Evolutionary conservation across 2,797 vertebrate species (phyloP).

Genomic region (Perdix hodgsoniae): DNA sequence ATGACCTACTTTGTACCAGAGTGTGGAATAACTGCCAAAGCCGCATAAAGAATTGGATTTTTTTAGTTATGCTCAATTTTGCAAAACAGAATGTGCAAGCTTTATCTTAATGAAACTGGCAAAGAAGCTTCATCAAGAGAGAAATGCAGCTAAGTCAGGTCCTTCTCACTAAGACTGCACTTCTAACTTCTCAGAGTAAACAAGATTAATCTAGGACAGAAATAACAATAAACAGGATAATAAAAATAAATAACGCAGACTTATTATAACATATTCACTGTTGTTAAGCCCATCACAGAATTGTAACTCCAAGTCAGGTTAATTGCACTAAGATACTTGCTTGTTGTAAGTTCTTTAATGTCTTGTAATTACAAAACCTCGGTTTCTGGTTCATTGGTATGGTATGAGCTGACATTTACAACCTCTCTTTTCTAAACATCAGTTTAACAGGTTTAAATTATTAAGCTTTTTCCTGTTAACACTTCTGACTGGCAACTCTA

Average conservation of each 20-base stretch:
- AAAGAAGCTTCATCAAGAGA: not conserved
- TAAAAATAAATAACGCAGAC: not conserved
- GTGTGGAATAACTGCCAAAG: constrained; percentile 51
- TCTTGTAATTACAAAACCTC: not conserved
- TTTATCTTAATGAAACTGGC: constrained; percentile 49
- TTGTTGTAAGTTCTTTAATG: not conserved
- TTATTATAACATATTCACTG: not conserved
- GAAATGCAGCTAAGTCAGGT: not conserved
- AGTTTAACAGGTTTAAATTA: constrained; percentile 4
- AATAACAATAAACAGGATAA: not conserved
- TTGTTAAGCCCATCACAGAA: not conserved
- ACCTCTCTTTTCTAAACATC: not conserved
- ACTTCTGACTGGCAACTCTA: not conserved
- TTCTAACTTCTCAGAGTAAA: not conserved
- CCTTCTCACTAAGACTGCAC: not conserved
- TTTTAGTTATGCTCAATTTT: constrained; percentile 44
- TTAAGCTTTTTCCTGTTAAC: constrained; percentile 10
- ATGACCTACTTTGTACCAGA: constrained; percentile 25
- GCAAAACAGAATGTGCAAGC: constrained; percentile 2
- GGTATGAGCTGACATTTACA: not conserved
- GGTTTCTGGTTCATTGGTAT: not conserved
- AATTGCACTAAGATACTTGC: not conserved
- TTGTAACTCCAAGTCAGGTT: not conserved
- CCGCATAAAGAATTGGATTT: constrained; percentile 40
- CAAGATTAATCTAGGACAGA: not conserved